phyloP scores from a whole-genome alignment of 2,888 invertebrate species.

The Spisula solida region DNA sequence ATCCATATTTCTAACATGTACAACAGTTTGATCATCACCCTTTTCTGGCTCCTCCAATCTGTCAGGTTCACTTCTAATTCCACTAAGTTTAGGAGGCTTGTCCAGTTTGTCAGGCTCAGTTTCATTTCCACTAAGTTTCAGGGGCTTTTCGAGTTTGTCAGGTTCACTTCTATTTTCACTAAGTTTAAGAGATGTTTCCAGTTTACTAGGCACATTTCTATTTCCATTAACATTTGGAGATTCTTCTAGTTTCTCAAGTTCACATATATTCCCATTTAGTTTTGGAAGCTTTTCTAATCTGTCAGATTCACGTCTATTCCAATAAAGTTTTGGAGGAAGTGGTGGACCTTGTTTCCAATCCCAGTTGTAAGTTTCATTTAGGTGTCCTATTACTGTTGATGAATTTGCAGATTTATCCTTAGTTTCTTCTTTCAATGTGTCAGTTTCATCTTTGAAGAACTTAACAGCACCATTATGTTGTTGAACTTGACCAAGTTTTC shows the following conservation, averaged over 20 bases:
- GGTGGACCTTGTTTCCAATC: conserved; percentile 31
- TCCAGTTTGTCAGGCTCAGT: too few species aligned
- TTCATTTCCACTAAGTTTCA: too few species aligned
- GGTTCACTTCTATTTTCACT: neutral
- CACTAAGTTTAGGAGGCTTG: too few species aligned
- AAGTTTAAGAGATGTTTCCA: too few species aligned
- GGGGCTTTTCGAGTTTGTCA: neutral
- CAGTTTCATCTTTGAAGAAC: neutral
- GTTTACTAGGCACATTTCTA: too few species aligned
- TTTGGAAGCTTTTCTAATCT: too few species aligned
- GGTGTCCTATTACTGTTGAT: neutral
- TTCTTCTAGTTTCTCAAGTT: neutral
- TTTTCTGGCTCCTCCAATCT: neutral
- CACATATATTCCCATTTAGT: neutral
- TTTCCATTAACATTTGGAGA: too few species aligned
- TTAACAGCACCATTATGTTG: neutral
- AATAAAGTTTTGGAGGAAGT: conserved; percentile 47
- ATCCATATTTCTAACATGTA: neutral
- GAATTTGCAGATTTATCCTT: neutral
- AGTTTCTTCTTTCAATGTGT: neutral
- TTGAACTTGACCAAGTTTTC: neutral
- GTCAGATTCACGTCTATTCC: too few species aligned
- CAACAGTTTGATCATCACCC: neutral
- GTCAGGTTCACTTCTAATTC: neutral
- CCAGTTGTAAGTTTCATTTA: neutral